Percentiles rank a stretch among this genome's conserved stretches.
Conservation (phyloP, 2,888 invertebrate genomes). For the Lathronympha strigana region DNA sequence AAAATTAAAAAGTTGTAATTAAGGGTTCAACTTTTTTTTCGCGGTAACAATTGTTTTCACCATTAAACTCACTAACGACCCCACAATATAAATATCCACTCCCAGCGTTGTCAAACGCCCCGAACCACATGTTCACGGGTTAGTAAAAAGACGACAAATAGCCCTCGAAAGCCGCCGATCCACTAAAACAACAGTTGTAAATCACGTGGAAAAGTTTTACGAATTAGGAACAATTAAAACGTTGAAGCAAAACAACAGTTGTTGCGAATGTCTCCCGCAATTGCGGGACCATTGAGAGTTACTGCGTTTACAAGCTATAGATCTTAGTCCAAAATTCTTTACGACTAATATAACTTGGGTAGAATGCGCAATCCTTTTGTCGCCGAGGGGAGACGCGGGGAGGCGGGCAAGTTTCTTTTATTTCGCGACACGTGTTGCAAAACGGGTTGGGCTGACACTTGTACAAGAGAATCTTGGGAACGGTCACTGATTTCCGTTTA, state of each 20-base stretch:
- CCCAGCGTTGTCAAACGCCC: conserved; percentile 47
- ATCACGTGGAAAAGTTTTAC: conserved; percentile 78
- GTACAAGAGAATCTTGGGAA: conserved; percentile 68
- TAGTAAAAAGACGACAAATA: conserved; percentile 52
- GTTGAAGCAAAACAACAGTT: conserved; percentile 81
- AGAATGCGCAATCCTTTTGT: conserved; percentile 78
- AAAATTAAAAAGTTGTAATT: background rate
- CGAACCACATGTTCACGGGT: conserved; percentile 56
- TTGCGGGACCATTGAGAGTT: conserved; percentile 80
- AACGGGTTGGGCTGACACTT: conserved; percentile 81
- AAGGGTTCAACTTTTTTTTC: background rate
- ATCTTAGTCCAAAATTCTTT: conserved; percentile 82
- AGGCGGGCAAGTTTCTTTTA: conserved; percentile 78
- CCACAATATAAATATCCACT: conserved; percentile 65
- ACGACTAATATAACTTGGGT: conserved; percentile 78
- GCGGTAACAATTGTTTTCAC: conserved; percentile 53
- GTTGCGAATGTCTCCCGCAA: conserved; percentile 80
- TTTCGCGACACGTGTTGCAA: conserved; percentile 80
- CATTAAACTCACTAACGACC: conserved; percentile 61
- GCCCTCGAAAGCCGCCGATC: conserved; percentile 60
- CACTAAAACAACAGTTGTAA: conserved; percentile 74
- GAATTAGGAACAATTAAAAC: conserved; percentile 83
- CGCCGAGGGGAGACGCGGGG: conserved; percentile 59
- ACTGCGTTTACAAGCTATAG: conserved; percentile 80
- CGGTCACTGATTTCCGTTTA: conserved; percentile 68